Evolutionary conservation across 2,797 vertebrate species (phyloP).

Genomic region (Liparis tanakae): DNA sequence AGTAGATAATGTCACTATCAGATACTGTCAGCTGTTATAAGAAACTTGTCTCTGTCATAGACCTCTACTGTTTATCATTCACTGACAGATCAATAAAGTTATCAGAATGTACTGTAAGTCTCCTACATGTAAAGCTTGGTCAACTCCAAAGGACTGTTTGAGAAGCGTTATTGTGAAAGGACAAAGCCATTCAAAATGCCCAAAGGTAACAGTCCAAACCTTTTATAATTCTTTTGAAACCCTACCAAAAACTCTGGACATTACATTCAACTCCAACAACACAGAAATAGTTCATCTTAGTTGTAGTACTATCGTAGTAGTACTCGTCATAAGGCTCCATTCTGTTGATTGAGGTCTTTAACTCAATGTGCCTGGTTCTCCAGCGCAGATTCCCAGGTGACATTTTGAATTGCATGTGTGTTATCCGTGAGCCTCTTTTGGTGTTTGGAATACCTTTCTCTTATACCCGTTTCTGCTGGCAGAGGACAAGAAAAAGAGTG

Average conservation of each 20-base stretch:
- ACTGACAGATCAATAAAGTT: too few relatives aligned
- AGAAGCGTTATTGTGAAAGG: neutral
- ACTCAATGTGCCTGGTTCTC: neutral
- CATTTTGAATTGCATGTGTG: slow-evolving; percentile 5
- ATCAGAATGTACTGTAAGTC: too few relatives aligned
- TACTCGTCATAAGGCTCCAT: neutral
- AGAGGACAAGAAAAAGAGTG: neutral
- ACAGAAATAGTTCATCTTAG: neutral
- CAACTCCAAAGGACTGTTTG: neutral
- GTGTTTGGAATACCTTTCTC: neutral
- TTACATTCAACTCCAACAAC: neutral
- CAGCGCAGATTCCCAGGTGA: slow-evolving; percentile 15
- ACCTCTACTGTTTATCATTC: neutral
- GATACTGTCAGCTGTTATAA: slow-evolving; percentile 2
- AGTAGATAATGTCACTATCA: neutral
- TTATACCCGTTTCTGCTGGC: slow-evolving; percentile 1
- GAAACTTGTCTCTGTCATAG: neutral
- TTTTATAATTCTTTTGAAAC: neutral
- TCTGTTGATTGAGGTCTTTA: neutral
- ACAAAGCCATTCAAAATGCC: neutral
- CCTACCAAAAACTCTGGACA: neutral
- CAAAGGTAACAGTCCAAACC: neutral
- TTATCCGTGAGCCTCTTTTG: neutral
- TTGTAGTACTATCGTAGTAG: neutral
- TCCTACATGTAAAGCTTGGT: neutral